These are phyloP conservation scores for Hypotaenidia philippensis DNA, from an alignment of 2,797 vertebrate genomes.

Conservation along the genomic window DNA sequence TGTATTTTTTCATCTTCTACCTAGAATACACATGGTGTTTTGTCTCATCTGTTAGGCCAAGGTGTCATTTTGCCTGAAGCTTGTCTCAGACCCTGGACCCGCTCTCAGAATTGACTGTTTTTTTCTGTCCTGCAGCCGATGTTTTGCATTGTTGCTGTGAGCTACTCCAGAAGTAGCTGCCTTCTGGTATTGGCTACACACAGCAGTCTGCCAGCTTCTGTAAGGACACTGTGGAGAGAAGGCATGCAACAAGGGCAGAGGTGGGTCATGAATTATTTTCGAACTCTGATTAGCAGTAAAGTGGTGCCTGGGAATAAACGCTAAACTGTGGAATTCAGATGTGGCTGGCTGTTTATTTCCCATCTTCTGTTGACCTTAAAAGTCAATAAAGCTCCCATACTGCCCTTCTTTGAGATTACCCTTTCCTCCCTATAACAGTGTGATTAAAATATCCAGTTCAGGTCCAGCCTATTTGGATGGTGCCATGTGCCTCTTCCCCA, in stretches of 20 bases:
- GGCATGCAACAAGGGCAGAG: neutral
- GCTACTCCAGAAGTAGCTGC: neutral
- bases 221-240: neutral
- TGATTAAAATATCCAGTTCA: slow-evolving; percentile 33
- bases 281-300: neutral
- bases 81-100: neutral
- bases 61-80: neutral
- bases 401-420: neutral
- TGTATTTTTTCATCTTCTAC: neutral
- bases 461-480: slow-evolving; percentile 11
- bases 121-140: neutral
- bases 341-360: neutral
- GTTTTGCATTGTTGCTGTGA: accelerated
- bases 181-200: neutral
- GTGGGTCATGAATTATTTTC: neutral
- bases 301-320: neutral
- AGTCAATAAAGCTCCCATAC: neutral
- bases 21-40: neutral
- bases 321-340: neutral
- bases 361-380: neutral
- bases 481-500: slow-evolving; percentile 28
- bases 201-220: neutral
- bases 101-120: neutral
- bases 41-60: neutral
- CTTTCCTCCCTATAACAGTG: neutral